Evolutionary conservation across 2,113 vertebrate genomes (phyloP).

Genomic region (Mastomys coucha): DNA sequence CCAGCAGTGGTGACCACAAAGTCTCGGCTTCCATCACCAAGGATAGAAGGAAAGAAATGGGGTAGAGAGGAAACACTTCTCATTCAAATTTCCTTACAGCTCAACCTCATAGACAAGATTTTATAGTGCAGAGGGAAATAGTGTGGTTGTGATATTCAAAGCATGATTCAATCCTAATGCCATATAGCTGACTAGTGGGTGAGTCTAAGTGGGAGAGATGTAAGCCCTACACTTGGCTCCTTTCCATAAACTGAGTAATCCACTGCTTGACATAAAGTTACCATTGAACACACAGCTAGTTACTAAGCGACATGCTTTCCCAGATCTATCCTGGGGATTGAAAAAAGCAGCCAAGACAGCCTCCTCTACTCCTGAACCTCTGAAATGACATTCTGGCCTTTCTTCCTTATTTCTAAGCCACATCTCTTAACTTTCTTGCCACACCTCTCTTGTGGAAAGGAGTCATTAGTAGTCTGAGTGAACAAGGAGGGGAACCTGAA

Average conservation of each 20-base stretch:
- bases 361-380: background rate
- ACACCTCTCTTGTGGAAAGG: background rate
- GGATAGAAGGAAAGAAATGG: background rate
- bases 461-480: conserved; percentile 22
- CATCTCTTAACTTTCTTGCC: conserved; percentile 12
- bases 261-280: background rate
- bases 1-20: background rate
- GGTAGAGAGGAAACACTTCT: background rate
- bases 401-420: conserved; percentile 32
- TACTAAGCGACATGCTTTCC: background rate
- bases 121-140: background rate
- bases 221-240: background rate
- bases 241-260: background rate
- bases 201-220: background rate
- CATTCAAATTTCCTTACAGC: background rate
- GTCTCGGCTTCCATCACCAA: background rate
- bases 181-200: background rate
- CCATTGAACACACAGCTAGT: background rate
- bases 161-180: background rate
- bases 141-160: background rate
- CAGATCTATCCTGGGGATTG: background rate
- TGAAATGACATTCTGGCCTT: conserved; percentile 8
- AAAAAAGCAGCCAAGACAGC: background rate
- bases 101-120: background rate
- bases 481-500: background rate